Conservation (phyloP, 2,797 vertebrate species). For the Ctenopoma multispine region DNA sequence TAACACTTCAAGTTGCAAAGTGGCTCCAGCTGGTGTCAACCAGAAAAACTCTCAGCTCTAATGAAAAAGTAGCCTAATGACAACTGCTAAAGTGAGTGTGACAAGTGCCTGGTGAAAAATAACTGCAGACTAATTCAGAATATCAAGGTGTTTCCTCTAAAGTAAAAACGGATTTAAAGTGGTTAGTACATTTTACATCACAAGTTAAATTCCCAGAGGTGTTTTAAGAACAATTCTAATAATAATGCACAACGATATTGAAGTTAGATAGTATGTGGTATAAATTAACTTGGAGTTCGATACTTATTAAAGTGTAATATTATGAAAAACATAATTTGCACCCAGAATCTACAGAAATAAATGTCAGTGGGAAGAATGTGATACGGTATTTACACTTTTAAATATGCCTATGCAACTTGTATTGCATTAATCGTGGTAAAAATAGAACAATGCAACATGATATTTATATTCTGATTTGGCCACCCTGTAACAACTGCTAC, state of each 20-base stretch:
- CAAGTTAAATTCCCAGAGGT: slow-evolving; percentile 74
- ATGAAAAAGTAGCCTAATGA: background rate
- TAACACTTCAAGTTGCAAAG: slow-evolving; percentile 5
- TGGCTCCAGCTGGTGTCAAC: background rate
- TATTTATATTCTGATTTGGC: slow-evolving; percentile 70
- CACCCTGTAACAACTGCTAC: slow-evolving; percentile 85
- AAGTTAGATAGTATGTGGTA: slow-evolving; percentile 45
- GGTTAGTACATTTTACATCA: slow-evolving; percentile 63
- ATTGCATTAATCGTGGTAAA: slow-evolving; percentile 69
- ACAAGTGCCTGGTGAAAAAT: slow-evolving; percentile 23
- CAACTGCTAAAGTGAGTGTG: no score
- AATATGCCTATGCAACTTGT: slow-evolving; percentile 61
- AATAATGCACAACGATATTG: slow-evolving; percentile 36
- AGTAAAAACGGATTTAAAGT: slow-evolving; percentile 55
- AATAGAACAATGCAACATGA: slow-evolving; percentile 62
- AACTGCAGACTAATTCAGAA: slow-evolving; percentile 32
- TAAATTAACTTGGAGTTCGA: slow-evolving; percentile 32
- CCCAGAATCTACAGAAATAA: slow-evolving; percentile 33
- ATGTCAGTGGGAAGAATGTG: slow-evolving; percentile 36
- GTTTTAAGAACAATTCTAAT: slow-evolving; percentile 48
- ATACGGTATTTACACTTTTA: slow-evolving; percentile 67
- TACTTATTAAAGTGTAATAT: slow-evolving; percentile 29
- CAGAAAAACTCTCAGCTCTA: background rate
- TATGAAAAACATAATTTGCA: slow-evolving; percentile 47
- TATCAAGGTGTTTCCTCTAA: slow-evolving; percentile 51